A percentile compares a stretch with the other conserved stretches of the same genome.
Conservation (phyloP, 1,140 invertebrate species). For the Ctenoplectra terminalis region DNA sequence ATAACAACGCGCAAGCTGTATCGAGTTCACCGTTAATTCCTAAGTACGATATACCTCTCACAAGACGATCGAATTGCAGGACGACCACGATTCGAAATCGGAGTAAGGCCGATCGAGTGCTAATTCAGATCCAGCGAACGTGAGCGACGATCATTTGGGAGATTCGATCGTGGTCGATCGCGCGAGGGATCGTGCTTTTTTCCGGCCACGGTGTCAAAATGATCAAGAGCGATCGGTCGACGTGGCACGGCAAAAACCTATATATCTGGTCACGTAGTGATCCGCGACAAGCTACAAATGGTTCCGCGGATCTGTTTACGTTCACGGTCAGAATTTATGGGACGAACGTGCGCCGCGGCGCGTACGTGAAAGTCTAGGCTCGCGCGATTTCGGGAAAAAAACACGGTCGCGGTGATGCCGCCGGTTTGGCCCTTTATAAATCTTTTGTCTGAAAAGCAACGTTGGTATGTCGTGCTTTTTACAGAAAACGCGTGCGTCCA, state of each 20-base stretch:
- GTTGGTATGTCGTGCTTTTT: constrained; percentile 41
- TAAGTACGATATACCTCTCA: not conserved
- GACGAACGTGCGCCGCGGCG: constrained; percentile 30
- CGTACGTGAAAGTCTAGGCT: constrained; percentile 44
- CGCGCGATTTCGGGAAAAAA: constrained; percentile 45
- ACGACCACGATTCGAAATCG: constrained; percentile 9
- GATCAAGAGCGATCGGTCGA: constrained; percentile 43
- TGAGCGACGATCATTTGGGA: rapidly evolving
- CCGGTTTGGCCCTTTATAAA: constrained; percentile 33
- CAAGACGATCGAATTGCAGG: constrained; percentile 16
- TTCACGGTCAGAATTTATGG: constrained; percentile 44
- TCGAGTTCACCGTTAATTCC: constrained; percentile 21
- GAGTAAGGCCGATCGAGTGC: constrained; percentile 24
- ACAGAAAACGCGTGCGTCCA: constrained; percentile 37
- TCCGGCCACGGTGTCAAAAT: constrained; percentile 32
- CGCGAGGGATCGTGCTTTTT: constrained; percentile 17
- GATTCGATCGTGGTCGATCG: not conserved
- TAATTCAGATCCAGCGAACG: not conserved
- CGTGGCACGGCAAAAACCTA: constrained; percentile 14
- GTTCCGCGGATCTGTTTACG: constrained; percentile 52
- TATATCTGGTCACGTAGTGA: constrained; percentile 46
- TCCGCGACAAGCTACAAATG: constrained; percentile 51
- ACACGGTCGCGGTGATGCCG: not conserved
- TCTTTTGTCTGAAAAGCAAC: constrained; percentile 31
- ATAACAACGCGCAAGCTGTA: not conserved